Conservation (phyloP, 2,113 vertebrate species). For the Sardina pilchardus region DNA sequence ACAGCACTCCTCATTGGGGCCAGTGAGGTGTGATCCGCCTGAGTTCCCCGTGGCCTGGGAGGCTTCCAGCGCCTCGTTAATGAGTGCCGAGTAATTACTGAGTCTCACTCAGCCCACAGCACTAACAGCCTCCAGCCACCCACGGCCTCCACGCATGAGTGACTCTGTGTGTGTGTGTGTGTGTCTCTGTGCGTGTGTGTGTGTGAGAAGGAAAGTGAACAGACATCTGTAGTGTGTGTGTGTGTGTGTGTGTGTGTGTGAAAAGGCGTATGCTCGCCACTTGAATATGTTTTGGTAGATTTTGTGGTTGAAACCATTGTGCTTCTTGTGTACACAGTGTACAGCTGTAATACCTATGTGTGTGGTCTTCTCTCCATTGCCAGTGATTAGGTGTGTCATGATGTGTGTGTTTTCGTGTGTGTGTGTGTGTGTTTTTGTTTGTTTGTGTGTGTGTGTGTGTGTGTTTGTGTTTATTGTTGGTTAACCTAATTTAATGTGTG, state of each 20-base stretch:
- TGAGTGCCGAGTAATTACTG: neutral
- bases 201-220: neutral
- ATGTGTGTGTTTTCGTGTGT: neutral
- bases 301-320: neutral
- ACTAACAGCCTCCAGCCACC: neutral
- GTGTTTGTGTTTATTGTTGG: neutral
- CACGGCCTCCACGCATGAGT: neutral
- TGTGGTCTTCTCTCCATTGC: neutral
- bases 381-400: too few species aligned
- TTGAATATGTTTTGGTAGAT: neutral
- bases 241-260: neutral
- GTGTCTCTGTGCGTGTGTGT: neutral
- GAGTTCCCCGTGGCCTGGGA: neutral
- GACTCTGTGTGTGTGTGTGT: neutral
- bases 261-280: neutral
- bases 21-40: neutral
- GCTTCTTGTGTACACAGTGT: neutral
- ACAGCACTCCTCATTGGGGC: neutral
- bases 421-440: too few species aligned
- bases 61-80: neutral
- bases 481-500: neutral
- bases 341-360: neutral
- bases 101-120: neutral
- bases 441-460: constrained; percentile 10
- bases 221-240: too few species aligned